Evolutionary conservation across 2,888 invertebrate species (phyloP).

Genomic region (Acrocyrtus sp.): DNA sequence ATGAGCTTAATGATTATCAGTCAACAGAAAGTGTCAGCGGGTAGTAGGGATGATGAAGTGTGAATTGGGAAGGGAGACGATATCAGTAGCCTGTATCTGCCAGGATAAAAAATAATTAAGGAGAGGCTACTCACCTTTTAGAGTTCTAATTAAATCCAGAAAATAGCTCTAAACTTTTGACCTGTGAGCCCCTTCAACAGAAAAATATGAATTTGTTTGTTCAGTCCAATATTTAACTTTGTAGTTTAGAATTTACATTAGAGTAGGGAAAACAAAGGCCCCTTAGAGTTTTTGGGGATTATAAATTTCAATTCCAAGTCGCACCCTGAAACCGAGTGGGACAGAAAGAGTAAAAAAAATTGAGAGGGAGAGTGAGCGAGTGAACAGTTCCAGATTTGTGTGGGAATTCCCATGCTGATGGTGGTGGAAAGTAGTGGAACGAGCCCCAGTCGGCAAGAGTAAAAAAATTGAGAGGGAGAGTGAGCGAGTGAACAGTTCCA

Average conservation of each 20-base stretch:
- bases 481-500: background rate
- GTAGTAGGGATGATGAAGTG: background rate
- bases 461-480: background rate
- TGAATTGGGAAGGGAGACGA: background rate
- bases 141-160: too few relatives aligned
- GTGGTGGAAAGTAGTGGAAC: conserved; percentile 62
- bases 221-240: too few relatives aligned
- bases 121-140: too few relatives aligned
- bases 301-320: too few relatives aligned
- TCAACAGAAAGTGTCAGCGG: background rate
- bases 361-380: background rate
- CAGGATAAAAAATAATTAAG: background rate
- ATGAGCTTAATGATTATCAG: background rate
- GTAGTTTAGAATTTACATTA: too few relatives aligned
- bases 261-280: too few relatives aligned
- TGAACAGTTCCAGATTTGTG: background rate
- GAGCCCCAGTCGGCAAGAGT: conserved; percentile 63
- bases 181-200: too few relatives aligned
- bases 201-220: too few relatives aligned
- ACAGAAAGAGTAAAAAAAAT: background rate
- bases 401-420: conserved; percentile 61
- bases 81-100: too few relatives aligned
- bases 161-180: too few relatives aligned
- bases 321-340: too few relatives aligned
- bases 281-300: too few relatives aligned